Evolutionary conservation across 2,888 invertebrate species (phyloP), one percentile per base, ranked within the genome.

Genomic region (Protodeltote pygarga): DNA sequence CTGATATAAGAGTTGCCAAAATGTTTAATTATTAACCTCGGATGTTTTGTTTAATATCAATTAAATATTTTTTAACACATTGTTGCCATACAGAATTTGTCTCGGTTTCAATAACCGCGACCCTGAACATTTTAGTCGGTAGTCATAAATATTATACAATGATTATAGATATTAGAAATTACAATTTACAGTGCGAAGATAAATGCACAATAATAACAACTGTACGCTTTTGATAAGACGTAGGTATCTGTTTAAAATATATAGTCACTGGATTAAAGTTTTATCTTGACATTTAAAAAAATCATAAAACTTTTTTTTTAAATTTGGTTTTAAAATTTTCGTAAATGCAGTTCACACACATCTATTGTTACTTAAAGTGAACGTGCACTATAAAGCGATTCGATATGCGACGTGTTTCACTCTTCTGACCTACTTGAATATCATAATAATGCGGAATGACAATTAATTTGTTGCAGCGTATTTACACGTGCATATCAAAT

Each of bases 141-240:
- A 29, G 41, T 53, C 55, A 54, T 34, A 38, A 32, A 54, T 45
- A 63, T 21, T 20, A 34, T 35, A 53, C 28, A 10, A 48, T 15
- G 45, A 44, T 54, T 67, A 49, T 37, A 55, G 19, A 29, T 40
- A 51, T 55, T 63, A 54, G 40, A 47, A 62, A 69, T n/a, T 49
- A 65, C 13, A 44, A 51, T 61, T 57, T 48, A 47, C 60, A 70
- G 57, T 66, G 57, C 55, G 50, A 66, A 66, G 51, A 60, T 57
- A 63, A 52, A 50, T 37, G 24, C 41, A 41, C 44, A 38, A 37
- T 8, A 24, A 11, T 25, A 13, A 27, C 32, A 15, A 0, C 0
- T 3, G 11, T n/a, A n/a, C 15, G 4, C 17, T 33, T 28, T 42
- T 2, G n/a, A n/a, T n/a, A 25, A 5, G 20, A 13, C 17, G 5